A percentile compares a stretch with the other conserved stretches of the same genome.
phyloP scores from a whole-genome alignment of 2,113 vertebrate genomes.

The Sander lucioperca region DNA sequence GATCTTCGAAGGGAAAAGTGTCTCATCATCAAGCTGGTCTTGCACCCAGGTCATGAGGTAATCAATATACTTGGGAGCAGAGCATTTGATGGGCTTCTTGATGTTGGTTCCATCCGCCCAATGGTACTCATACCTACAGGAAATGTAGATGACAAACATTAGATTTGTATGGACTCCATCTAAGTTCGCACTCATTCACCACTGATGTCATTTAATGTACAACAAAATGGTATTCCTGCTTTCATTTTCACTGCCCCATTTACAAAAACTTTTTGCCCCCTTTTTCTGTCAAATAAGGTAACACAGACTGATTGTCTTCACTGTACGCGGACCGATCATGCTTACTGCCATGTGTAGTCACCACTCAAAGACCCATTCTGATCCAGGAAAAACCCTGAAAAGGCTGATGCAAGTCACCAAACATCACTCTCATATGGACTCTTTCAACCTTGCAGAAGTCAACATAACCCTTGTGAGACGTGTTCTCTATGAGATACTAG shows the following conservation, averaged over 20 bases:
- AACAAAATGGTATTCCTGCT: not conserved
- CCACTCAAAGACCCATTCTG: no score
- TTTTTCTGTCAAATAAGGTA: no score
- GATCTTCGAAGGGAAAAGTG: slow-evolving; percentile 96
- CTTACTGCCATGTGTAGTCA: no score
- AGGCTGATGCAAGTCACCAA: no score
- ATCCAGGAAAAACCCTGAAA: no score
- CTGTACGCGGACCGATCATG: no score
- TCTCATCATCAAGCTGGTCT: slow-evolving; percentile 97
- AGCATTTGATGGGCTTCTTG: slow-evolving; percentile 98
- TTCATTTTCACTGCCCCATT: not conserved
- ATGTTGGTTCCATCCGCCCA: slow-evolving; percentile 98
- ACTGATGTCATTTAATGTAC: not conserved
- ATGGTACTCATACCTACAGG: slow-evolving; percentile 94
- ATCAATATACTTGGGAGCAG: slow-evolving; percentile 96
- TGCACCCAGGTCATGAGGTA: slow-evolving; percentile 99
- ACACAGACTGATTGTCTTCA: no score
- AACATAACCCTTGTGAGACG: not conserved
- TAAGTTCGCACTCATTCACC: not conserved
- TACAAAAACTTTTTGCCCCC: not conserved
- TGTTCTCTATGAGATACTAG: not conserved
- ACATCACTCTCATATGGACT: no score
- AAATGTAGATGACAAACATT: not conserved
- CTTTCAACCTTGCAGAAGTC: not conserved
- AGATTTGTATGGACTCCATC: not conserved